Base-by-base conservation (phyloP, 1,140 invertebrate genomes). In the Conus betulinus region DNA sequence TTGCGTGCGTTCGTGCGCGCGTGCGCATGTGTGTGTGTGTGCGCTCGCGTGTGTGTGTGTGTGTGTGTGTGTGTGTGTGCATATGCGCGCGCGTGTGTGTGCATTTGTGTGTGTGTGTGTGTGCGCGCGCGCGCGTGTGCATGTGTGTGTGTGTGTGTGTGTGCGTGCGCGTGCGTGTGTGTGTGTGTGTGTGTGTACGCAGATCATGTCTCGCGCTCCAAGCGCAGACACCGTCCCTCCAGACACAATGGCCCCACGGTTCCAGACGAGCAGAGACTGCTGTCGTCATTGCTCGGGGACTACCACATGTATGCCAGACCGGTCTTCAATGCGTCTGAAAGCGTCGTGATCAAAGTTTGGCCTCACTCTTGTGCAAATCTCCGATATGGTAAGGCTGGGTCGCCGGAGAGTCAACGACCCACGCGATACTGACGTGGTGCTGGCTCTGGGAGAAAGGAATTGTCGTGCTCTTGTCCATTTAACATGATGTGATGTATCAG, bases 271-370 rank as follows among this genome's bases (percentile, higher is more conserved):
- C 94, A 94, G 79, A 89, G 91, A 17, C 88, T 94, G 52, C 89
- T 94, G 86, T 85, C 87, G 17, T 83, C 85, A 13, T 85, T 94
- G 51, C 88, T 94, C 51, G 55, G 91, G 17, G 97, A 98, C 94
- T 99, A 99, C 97, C 99, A 99, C 96, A 97, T 98, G 93, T 97
- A 99, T 96, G 98, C 99, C 20, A 88, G 95, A 51, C 95, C 95
- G 0, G 95, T 96, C 0, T 93, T 93, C 84, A 95, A 95, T 88
- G 95, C 94, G 23, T 93, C 93, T 0, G 90, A 95, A 25, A 93
- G 91, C 11, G 93, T 96, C 25, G 88, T 90, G n/a, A 93, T 95
- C 71, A 91, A 91, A 93, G 88, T 95, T 95, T 93, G 95, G 95
- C 71, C 89, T 95, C 15, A 93, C 94, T 5, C 90, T 95, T 7